A percentile compares a stretch with the other conserved stretches of the same genome.
These are phyloP conservation scores for Leistus spinibarbis DNA, from an alignment of 2,888 invertebrate species.

Conservation along the genomic window DNA sequence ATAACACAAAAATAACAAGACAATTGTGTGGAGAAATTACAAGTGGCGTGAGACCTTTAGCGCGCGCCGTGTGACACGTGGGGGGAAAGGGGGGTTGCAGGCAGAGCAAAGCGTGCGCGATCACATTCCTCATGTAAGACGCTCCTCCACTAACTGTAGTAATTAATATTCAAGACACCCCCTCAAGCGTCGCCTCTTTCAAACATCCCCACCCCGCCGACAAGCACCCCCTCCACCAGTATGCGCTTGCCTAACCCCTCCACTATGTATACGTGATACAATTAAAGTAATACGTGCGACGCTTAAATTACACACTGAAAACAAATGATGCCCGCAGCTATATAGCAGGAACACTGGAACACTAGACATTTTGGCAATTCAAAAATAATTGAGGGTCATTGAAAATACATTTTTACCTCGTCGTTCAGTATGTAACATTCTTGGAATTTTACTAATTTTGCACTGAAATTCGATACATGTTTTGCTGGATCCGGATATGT, in stretches of 20 bases:
- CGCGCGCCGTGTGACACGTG: too few relatives aligned
- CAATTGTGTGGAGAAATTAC: neutral
- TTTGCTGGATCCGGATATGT: too few relatives aligned
- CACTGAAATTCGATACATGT: too few relatives aligned
- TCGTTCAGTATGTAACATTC: too few relatives aligned
- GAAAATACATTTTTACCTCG: too few relatives aligned
- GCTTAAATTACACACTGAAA: conserved; percentile 41
- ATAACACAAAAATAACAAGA: neutral
- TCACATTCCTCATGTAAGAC: conserved; percentile 43
- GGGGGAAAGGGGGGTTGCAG: neutral
- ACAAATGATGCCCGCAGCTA: neutral
- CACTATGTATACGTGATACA: conserved; percentile 49
- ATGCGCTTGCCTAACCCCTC: neutral
- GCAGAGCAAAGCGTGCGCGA: conserved; percentile 8
- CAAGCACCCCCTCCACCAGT: neutral
- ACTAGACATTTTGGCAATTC: neutral
- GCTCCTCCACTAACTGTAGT: conserved; percentile 43
- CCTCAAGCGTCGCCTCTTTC: conserved; percentile 18
- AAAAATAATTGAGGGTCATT: neutral
- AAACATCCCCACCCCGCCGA: conserved; percentile 39
- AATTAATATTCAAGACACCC: conserved; percentile 52
- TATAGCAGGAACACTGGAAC: neutral
- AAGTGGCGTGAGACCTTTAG: neutral
- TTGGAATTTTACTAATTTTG: too few relatives aligned
- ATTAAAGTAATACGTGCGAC: conserved; percentile 53